Conservation (phyloP, 2,888 invertebrate genomes). For the Oligia fasciuncula region DNA sequence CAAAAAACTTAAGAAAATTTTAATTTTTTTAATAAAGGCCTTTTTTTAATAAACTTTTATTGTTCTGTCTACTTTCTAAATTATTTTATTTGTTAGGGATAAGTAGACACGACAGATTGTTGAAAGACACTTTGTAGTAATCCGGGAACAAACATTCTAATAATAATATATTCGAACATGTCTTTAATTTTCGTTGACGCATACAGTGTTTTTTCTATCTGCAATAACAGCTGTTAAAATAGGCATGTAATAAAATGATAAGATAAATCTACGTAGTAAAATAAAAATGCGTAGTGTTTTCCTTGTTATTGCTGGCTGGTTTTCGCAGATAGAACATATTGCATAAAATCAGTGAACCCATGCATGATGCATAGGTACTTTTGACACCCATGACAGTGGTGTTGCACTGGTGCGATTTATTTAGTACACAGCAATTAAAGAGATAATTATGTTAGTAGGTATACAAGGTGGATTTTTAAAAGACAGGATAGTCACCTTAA, state of each 20-base stretch:
- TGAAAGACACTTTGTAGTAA: not conserved
- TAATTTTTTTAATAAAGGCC: too few species aligned
- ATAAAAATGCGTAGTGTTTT: slow-evolving; percentile 13
- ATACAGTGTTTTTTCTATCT: slow-evolving; percentile 3
- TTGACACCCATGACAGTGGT: too few species aligned
- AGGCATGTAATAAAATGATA: slow-evolving; percentile 38
- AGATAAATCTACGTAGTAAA: slow-evolving; percentile 20
- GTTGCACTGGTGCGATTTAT: not conserved
- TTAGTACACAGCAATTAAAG: not conserved
- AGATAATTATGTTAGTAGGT: not conserved
- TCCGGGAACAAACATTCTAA: not conserved
- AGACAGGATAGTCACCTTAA: not conserved
- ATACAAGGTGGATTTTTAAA: not conserved
- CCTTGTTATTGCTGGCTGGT: slow-evolving; percentile 20
- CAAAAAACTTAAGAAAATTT: too few species aligned
- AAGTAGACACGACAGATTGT: too few species aligned
- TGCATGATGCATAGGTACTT: too few species aligned
- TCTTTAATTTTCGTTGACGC: not conserved
- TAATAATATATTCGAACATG: not conserved
- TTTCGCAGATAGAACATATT: not conserved
- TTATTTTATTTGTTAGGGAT: too few species aligned
- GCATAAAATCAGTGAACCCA: not conserved
- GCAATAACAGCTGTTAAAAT: slow-evolving; percentile 26
- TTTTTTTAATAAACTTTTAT: too few species aligned
- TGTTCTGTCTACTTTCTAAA: too few species aligned